Percentiles rank a stretch among this genome's conserved stretches.
These are phyloP conservation scores for Chamaedrilus cognettii DNA, from an alignment of 2,888 invertebrate genomes.

Conservation along the genomic window DNA sequence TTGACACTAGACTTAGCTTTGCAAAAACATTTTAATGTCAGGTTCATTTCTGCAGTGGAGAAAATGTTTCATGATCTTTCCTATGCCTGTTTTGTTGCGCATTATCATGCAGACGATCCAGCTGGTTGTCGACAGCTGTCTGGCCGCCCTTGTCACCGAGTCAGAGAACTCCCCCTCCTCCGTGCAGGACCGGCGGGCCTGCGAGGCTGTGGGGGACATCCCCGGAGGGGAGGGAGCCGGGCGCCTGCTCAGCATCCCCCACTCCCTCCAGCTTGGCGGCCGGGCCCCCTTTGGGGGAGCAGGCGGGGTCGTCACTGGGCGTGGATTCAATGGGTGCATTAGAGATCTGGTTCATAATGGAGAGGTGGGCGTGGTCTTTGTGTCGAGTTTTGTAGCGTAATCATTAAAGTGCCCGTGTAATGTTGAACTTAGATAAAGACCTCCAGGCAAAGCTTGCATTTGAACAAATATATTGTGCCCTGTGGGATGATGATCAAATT, in stretches of 20 bases:
- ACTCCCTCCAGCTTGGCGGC: slow-evolving; percentile 27
- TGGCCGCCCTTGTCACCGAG: not conserved
- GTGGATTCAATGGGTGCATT: slow-evolving; percentile 95
- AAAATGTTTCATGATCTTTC: too few species aligned
- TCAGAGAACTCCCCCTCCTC: slow-evolving; percentile 13
- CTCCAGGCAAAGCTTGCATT: too few species aligned
- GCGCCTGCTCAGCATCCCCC: slow-evolving; percentile 9
- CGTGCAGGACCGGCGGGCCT: slow-evolving; percentile 11
- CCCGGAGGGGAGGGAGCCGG: slow-evolving; percentile 5
- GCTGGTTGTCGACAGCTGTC: slow-evolving; percentile 27
- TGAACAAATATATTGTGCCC: too few species aligned
- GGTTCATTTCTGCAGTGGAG: too few species aligned
- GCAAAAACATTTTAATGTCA: too few species aligned
- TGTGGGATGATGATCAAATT: too few species aligned
- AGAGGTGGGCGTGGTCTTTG: too few species aligned
- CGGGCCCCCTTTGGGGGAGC: not conserved
- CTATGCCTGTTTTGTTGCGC: too few species aligned
- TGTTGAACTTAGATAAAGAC: too few species aligned
- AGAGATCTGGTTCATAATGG: slow-evolving; percentile 95
- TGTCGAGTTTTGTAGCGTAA: too few species aligned
- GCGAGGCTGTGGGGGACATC: slow-evolving; percentile 5
- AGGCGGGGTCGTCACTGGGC: slow-evolving; percentile 45
- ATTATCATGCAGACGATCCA: slow-evolving; percentile 20
- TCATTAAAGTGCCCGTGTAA: too few species aligned
- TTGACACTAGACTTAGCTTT: too few species aligned